Percentiles rank a stretch among this genome's conserved stretches.
These are phyloP conservation scores for Scarus forsteni DNA, from an alignment of 2,797 vertebrate genomes.

Conservation along the genomic window DNA sequence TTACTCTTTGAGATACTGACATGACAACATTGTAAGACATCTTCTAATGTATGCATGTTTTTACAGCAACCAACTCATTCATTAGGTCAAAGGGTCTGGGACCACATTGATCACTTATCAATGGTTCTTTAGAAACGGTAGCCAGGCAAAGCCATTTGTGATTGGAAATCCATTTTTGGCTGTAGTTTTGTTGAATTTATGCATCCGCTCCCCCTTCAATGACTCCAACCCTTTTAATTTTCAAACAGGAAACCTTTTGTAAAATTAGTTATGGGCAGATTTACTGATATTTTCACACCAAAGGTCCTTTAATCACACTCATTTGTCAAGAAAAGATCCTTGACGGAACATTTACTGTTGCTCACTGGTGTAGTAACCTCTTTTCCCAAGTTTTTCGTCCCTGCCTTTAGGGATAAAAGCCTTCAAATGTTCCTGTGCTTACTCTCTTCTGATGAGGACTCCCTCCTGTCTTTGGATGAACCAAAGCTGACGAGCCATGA, in stretches of 20 bases:
- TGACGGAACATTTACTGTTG: conserved; percentile 31
- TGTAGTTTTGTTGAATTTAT: conserved; percentile 70
- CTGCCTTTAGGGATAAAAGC: conserved; percentile 47
- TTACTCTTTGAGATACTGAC: conserved; percentile 26
- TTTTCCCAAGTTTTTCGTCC: conserved; percentile 29
- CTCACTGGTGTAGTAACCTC: conserved; percentile 32
- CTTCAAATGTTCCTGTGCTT: conserved; percentile 46
- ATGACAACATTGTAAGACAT: conserved; percentile 24
- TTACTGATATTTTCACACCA: conserved; percentile 13
- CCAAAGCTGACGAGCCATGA: conserved; percentile 32
- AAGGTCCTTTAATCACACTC: conserved; percentile 9
- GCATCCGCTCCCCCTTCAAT: conserved; percentile 50
- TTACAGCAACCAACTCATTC: conserved; percentile 28
- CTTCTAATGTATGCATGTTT: conserved; percentile 17
- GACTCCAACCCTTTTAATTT: conserved; percentile 1
- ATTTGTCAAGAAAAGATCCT: conserved; percentile 17
- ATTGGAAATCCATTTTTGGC: conserved; percentile 77
- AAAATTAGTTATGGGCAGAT: conserved; percentile 9
- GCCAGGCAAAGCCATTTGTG: conserved; percentile 57
- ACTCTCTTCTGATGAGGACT: conserved; percentile 48
- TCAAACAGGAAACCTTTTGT: conserved; percentile 13
- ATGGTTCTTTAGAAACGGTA: conserved; percentile 61
- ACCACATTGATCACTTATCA: conserved; percentile 65
- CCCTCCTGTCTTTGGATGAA: conserved; percentile 44
- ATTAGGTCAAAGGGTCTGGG: conserved; percentile 55